A percentile compares a stretch with the other conserved stretches of the same genome.
Evolutionary conservation across 2,113 vertebrate species (phyloP).

Genomic region (Mus pahari): DNA sequence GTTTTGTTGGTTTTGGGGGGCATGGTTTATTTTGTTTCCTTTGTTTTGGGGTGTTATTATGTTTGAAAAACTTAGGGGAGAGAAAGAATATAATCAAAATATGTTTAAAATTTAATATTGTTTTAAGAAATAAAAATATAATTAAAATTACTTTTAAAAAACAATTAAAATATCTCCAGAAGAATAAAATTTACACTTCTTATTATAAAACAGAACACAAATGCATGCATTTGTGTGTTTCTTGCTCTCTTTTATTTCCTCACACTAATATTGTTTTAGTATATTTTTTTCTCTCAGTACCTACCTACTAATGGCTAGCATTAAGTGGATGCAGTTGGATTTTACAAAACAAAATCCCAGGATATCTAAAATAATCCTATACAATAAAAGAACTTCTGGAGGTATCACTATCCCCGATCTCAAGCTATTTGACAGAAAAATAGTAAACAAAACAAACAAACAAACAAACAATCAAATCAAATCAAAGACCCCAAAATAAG

Average conservation of each 20-base stretch:
- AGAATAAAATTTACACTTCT: not conserved
- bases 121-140: not conserved
- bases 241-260: not conserved
- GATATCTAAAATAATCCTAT: too few relatives aligned
- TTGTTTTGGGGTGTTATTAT: not conserved
- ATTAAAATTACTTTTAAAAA: not conserved
- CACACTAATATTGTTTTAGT: not conserved
- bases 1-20: not conserved
- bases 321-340: not conserved
- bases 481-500: too few relatives aligned
- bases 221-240: not conserved
- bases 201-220: not conserved
- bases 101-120: not conserved
- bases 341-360: not conserved
- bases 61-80: not conserved
- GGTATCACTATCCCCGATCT: too few relatives aligned
- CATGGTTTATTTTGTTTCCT: not conserved
- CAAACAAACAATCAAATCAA: too few relatives aligned
- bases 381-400: too few relatives aligned
- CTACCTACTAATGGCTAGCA: not conserved
- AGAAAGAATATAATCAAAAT: not conserved
- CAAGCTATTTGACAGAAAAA: too few relatives aligned
- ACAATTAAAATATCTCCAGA: not conserved
- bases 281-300: not conserved
- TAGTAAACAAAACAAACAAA: too few relatives aligned